Base-by-base conservation (phyloP, 92 coral and sea anemone genomes). In the Hydrozoanthus gracilis region DNA sequence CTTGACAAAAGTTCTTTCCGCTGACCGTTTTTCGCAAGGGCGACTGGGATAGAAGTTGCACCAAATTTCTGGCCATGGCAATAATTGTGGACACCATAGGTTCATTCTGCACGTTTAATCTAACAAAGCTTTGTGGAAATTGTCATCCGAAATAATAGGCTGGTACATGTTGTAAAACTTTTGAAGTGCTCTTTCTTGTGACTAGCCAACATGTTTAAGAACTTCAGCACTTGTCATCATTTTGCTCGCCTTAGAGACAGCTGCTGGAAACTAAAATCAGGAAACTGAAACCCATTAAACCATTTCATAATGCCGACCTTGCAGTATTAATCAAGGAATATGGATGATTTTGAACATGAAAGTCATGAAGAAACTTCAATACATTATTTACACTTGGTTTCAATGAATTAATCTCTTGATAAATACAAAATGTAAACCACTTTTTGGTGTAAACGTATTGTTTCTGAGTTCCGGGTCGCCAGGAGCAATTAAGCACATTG, bases 91-190 rank as follows among this genome's bases (percentile, higher is more conserved):
- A 70, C 90, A 79, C 90, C 78, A 56, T 60, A 14, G 67, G 49
- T 70, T 70, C 55, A 69, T 48, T 17, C 45, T 66, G 35, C 51
- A 20, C 35, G 18, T 87, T 89, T 89, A 89, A 73, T 84, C 78
- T 39, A 89, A 60, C 14, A 89, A 89, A 67, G 89, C 86, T 20
- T 78, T 80, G 35, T 66, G 58, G 74, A 90, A 86, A 3, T 35
- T 65, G 15, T 68, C 75, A 45, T 71, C 39, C 55, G 18, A 7
- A 10, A 64, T 45, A 50, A 86, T 45, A 55, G 92, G 87, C 47
- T 90, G n/a, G n/a, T n/a, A n/a, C n/a, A n/a, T 90, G 79, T 90
- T 82, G 68, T 90, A 86, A 65, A 80, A 90, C 72, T 60, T 71
- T 17, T 78, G 82, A 71, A 86, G 79, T 51, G 88, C 73, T 27